These are phyloP conservation scores for Hemistola chrysoprasaria DNA, from an alignment of 2,888 invertebrate genomes.

Conservation along the genomic window DNA sequence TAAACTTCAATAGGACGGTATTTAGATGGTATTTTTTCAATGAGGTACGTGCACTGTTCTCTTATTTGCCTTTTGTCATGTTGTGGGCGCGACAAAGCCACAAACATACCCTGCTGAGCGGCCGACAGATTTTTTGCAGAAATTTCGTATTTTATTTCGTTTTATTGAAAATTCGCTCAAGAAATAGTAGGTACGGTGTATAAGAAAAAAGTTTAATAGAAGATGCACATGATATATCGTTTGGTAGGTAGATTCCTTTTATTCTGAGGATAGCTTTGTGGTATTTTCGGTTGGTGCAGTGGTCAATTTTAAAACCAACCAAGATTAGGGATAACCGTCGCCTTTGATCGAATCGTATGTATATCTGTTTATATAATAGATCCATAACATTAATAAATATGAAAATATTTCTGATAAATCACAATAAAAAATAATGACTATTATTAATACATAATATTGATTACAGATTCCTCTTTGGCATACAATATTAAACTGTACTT, in stretches of 20 bases:
- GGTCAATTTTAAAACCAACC: constrained; percentile 29
- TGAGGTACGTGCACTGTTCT: constrained; percentile 63
- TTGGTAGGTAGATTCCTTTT: constrained; percentile 58
- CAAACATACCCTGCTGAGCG: constrained; percentile 78
- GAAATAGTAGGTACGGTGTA: constrained; percentile 47
- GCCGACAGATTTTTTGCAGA: constrained; percentile 64
- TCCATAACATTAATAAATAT: too few species aligned
- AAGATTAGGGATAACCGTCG: too few species aligned
- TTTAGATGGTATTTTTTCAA: constrained; percentile 76
- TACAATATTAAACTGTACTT: too few species aligned
- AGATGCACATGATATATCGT: constrained; percentile 73
- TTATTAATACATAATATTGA: too few species aligned
- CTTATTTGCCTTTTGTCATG: constrained; percentile 79
- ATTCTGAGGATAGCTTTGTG: constrained; percentile 55
- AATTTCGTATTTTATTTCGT: constrained; percentile 77
- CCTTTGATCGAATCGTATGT: too few species aligned
- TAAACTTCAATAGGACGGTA: constrained; percentile 78
- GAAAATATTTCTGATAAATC: too few species aligned
- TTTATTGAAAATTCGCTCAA: constrained; percentile 62
- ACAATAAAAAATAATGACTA: too few species aligned
- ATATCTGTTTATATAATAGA: too few species aligned
- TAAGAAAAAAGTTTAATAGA: constrained; percentile 64
- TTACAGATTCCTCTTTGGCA: too few species aligned
- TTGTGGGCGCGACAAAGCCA: constrained; percentile 80
- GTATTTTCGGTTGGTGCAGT: constrained; percentile 34